phyloP scores from a whole-genome alignment of 64 coral and sea anemone genomes.

The Platygyra sinensis region DNA sequence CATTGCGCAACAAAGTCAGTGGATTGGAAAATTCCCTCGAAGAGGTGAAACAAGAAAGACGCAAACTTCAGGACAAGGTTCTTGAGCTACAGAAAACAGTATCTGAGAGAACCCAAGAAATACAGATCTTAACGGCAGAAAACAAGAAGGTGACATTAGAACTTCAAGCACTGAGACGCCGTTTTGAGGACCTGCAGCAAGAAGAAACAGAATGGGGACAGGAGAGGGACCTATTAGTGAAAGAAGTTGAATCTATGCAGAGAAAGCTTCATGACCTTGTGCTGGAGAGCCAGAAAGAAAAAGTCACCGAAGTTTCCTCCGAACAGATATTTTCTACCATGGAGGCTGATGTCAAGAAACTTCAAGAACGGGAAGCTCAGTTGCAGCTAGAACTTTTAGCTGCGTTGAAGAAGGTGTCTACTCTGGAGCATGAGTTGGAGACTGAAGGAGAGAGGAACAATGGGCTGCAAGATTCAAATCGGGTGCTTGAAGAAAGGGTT shows the following conservation, averaged over 20 bases:
- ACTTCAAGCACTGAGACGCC: constrained; percentile 57
- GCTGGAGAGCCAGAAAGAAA: constrained; percentile 75
- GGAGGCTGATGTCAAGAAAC: constrained; percentile 85
- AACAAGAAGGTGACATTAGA: constrained; percentile 78
- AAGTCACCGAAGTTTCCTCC: constrained; percentile 74
- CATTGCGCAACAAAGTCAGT: constrained; percentile 71
- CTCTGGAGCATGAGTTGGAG: constrained; percentile 86
- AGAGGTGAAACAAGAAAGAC: constrained; percentile 80
- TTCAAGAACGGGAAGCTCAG: constrained; percentile 69
- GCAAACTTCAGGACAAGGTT: constrained; percentile 86
- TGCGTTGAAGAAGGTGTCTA: constrained; percentile 88
- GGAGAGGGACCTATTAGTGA: constrained; percentile 73
- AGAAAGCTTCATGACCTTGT: constrained; percentile 88
- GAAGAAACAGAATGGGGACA: constrained; percentile 61
- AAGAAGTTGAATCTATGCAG: constrained; percentile 83
- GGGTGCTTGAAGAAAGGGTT: constrained; percentile 54
- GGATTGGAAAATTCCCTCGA: constrained; percentile 64
- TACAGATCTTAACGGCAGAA: constrained; percentile 83
- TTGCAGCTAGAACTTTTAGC: constrained; percentile 89
- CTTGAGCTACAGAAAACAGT: constrained; percentile 78
- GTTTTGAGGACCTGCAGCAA: constrained; percentile 66
- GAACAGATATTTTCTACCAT: constrained; percentile 89
- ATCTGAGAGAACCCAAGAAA: constrained; percentile 80
- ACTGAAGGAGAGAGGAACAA: constrained; percentile 56
- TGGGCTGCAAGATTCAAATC: constrained; percentile 57